Base-by-base conservation (phyloP, 1,140 invertebrate genomes). In the Drosophila aff. region DNA sequence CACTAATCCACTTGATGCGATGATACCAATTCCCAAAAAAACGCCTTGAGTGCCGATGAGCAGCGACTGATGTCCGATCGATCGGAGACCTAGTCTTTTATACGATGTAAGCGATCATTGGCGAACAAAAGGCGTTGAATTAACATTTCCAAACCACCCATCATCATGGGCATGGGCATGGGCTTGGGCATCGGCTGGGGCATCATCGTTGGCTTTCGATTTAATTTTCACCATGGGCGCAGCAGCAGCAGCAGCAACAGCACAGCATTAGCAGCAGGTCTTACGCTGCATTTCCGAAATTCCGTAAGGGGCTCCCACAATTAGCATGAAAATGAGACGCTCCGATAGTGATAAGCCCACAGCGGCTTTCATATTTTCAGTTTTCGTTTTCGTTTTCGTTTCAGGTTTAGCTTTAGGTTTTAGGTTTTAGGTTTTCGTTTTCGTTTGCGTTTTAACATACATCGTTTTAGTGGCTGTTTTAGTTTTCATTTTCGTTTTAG, bases 221-320 rank as follows among this genome's bases (percentile, higher is more conserved):
- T 81, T 81, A 79, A 61, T 79, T 76, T 81, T 79, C 79, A 77
- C 46, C 46, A 11, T 43, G 40, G 59, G 58, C 69, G 71, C 77
- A 79, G 71, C 77, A 47, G 46, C 68, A 47, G 46, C 68, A 41
- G 15, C 15, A 44, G 9, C 9, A 44, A 4, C 41, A 43, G n/a
- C 41, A 44, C 18, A 44, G 18, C 43, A 21, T 10, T 18, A 10
- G n/a, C 18, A 23, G 21, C 44, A 46, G 21, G 52, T 36, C 47
- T 81, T 73, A 61, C 41, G 82, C 68, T 83, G 84, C 83, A 87
- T 87, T 89, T 87, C 83, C 83, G 68, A 87, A 89, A 87, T 87
- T 87, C 83, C 83, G 84, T 77, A 86, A 74, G 81, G 63, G 57
- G 60, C 75, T 66, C 57, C 65, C 66, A 72, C 53, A 85, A 89